Evolutionary conservation across 2,797 vertebrate species (phyloP), one percentile per base, ranked within the genome.

Genomic region (Amphiprion clarkii): DNA sequence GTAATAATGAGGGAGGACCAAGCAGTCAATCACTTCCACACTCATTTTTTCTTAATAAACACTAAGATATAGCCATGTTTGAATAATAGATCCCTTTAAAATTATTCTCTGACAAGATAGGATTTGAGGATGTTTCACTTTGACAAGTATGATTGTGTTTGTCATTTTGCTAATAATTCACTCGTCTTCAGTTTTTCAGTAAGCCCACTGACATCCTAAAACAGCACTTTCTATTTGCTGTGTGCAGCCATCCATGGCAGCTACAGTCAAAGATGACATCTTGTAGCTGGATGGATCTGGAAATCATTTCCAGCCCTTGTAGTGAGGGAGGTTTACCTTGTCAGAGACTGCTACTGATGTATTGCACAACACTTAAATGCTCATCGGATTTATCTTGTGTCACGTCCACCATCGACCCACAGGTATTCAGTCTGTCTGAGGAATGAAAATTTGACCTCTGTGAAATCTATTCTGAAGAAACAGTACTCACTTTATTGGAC

Each of bases 261-360:
- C 81, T 70, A 52, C 44, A 61, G 55, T 67, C 42, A 23, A 52
- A 67, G 67, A 68, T 71, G 72, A 84, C 82, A 78, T 68, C 27
- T 67, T 52, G 44, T 44, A 42, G 66, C 56, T 53, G 70, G 74
- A 86, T 71, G 69, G 71, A 80, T 71, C 44, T 60, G 67, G n/a
- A 80, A 77, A 74, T 40, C 13, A 52, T 84, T 70, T 65, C n/a
- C 40, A 71, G 57, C 44, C 40, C 25, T 61, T 67, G 60, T 52
- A 29, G n/a, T 19, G 36, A 79, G 57, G 55, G 27, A 81, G 61
- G 58, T 78, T 79, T 78, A 65, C 53, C 67, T 82, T 73, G 71
- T 76, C 70, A 67, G 55, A 54, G 14, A 33, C 53, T 29, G 36
- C 40, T 25, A 12, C 71, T 70, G 76, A 81, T 76, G 67, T 53